Evolutionary conservation across 2,888 invertebrate species (phyloP).

Genomic region (Slavum lentiscoides): DNA sequence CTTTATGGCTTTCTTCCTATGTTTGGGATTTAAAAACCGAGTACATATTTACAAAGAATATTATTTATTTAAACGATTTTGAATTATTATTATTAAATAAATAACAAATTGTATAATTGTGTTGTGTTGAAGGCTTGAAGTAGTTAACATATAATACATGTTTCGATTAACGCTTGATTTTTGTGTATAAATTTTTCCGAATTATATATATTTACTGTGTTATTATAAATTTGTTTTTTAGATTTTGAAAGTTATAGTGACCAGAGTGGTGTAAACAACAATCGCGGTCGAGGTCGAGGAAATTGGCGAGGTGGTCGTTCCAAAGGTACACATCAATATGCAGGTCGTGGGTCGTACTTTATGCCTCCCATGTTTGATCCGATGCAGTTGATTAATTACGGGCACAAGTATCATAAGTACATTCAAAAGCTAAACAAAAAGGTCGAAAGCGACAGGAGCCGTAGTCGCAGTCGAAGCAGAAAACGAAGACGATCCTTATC

Average conservation of each 20-base stretch:
- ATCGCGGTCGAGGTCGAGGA: slow-evolving; percentile 55
- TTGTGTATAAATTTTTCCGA: too few species aligned
- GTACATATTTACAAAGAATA: too few species aligned
- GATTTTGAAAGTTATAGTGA: slow-evolving; percentile 1
- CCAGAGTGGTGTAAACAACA: neutral
- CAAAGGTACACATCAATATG: slow-evolving; percentile 47
- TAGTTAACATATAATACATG: too few species aligned
- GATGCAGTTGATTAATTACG: slow-evolving; percentile 55
- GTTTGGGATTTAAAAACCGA: too few species aligned
- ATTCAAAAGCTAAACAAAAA: slow-evolving; percentile 67
- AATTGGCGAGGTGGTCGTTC: slow-evolving; percentile 56
- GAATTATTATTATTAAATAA: too few species aligned
- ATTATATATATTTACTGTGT: too few species aligned
- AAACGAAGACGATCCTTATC: slow-evolving; percentile 58
- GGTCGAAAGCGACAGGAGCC: slow-evolving; percentile 61
- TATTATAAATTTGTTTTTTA: slow-evolving; percentile 8
- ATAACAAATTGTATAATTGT: too few species aligned
- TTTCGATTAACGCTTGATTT: too few species aligned
- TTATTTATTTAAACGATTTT: too few species aligned
- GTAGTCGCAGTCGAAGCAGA: slow-evolving; percentile 58
- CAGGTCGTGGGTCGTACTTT: slow-evolving; percentile 44
- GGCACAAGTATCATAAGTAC: slow-evolving; percentile 58
- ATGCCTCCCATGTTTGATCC: slow-evolving; percentile 55
- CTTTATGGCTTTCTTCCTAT: too few species aligned
- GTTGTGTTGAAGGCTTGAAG: too few species aligned